These are phyloP conservation scores for Schizopygopsis pylzovi DNA, from an alignment of 2,797 vertebrate species.

Conservation along the genomic window DNA sequence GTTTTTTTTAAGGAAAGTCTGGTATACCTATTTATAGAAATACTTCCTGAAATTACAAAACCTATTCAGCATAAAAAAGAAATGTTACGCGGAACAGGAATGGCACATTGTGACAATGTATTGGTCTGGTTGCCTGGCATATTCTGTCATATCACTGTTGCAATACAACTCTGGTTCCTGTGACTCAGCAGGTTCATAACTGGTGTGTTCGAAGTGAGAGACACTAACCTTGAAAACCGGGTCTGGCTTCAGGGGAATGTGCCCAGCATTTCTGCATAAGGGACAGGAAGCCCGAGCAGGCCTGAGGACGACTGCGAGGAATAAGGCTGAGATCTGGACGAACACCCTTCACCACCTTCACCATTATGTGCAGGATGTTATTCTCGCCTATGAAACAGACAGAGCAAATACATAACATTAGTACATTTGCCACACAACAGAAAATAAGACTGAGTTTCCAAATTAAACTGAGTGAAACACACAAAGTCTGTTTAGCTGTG, in stretches of 20 bases:
- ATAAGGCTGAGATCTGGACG: slow-evolving; percentile 88
- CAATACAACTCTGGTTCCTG: neutral
- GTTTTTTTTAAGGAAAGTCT: neutral
- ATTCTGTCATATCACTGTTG: neutral
- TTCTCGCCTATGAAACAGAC: slow-evolving; percentile 84
- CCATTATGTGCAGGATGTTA: slow-evolving; percentile 98
- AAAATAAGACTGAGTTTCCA: neutral
- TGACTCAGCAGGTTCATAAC: neutral
- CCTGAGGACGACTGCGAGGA: slow-evolving; percentile 85
- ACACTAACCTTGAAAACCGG: slow-evolving; percentile 91
- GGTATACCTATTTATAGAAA: neutral
- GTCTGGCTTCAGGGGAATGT: slow-evolving; percentile 84
- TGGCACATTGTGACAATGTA: neutral
- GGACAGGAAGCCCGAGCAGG: slow-evolving; percentile 85
- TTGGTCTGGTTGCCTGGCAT: neutral
- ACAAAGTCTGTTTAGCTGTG: neutral
- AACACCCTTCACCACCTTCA: slow-evolving; percentile 94
- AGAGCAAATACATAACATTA: neutral
- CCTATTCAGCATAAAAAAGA: neutral
- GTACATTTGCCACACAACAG: neutral
- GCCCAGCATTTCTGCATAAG: slow-evolving; percentile 96
- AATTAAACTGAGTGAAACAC: neutral
- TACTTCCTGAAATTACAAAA: slow-evolving; percentile 1
- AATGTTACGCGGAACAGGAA: neutral
- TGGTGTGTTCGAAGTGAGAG: neutral